Evolutionary conservation across 2,888 invertebrate species (phyloP).

Genomic region (Elysia crispata): DNA sequence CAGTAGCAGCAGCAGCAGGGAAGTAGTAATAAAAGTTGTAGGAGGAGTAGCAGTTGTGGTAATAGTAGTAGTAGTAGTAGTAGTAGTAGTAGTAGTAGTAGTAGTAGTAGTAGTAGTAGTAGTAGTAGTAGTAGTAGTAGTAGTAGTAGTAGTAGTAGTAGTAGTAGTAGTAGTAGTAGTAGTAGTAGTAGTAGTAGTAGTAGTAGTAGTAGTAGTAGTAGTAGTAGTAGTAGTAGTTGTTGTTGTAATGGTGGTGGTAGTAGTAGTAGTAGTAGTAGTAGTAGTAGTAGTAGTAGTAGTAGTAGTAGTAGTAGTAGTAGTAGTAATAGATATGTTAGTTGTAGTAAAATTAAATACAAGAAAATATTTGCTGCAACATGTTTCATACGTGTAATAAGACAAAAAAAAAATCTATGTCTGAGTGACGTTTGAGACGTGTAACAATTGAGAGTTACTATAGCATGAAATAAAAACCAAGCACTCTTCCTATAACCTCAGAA

Average conservation of each 20-base stretch:
- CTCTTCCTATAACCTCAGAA: too few relatives aligned
- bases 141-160: background rate
- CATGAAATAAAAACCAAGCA: too few relatives aligned
- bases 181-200: slow-evolving; percentile 15
- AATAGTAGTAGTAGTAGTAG: slow-evolving; percentile 4
- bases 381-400: too few relatives aligned
- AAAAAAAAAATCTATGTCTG: too few relatives aligned
- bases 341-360: too few relatives aligned
- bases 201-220: slow-evolving; percentile 19
- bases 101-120: slow-evolving; percentile 14
- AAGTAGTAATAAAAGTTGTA: too few relatives aligned
- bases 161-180: background rate
- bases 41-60: too few relatives aligned
- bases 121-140: slow-evolving; percentile 19
- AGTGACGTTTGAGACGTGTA: too few relatives aligned
- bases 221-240: too few relatives aligned
- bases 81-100: slow-evolving; percentile 7
- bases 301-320: slow-evolving; percentile 9
- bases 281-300: slow-evolving; percentile 9
- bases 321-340: too few relatives aligned
- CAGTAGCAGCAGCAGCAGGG: background rate
- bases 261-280: slow-evolving; percentile 9
- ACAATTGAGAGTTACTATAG: too few relatives aligned
- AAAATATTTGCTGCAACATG: too few relatives aligned
- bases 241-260: background rate